A percentile compares a stretch with the other conserved stretches of the same genome.
Evolutionary conservation across 1,140 invertebrate species (phyloP).

Genomic region (Chelonus insularis): DNA sequence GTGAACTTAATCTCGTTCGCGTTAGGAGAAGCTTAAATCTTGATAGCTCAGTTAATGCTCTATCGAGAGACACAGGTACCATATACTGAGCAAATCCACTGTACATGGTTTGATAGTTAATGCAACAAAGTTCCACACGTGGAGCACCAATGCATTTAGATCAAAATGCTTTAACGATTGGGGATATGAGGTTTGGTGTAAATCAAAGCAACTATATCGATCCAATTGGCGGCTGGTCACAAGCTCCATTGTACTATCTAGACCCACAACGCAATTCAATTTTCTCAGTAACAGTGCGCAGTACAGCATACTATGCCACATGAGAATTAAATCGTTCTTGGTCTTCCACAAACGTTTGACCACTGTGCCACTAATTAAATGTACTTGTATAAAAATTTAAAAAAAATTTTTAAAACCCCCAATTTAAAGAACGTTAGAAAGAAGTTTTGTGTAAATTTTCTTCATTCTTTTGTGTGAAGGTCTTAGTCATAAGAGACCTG

Average conservation of each 20-base stretch:
- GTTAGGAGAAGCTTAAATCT: neutral
- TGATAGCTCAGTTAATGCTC: neutral
- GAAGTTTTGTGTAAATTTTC: neutral
- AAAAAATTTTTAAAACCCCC: neutral
- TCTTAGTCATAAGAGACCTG: no score
- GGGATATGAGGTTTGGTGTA: conserved; percentile 4
- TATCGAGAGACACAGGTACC: no score
- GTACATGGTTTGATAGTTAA: neutral
- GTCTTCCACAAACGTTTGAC: conserved; percentile 1
- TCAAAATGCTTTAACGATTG: neutral
- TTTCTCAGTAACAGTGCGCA: conserved; percentile 23
- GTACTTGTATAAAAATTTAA: neutral
- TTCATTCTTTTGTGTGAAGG: no score
- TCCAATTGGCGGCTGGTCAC: conserved; percentile 1
- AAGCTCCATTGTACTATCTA: conserved; percentile 31
- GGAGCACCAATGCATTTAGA: neutral
- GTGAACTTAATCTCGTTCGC: neutral
- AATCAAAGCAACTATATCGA: conserved; percentile 14
- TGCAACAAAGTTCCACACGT: neutral
- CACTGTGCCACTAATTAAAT: conserved; percentile 1
- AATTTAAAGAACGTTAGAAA: neutral
- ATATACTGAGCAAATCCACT: neutral
- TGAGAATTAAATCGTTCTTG: conserved; percentile 43
- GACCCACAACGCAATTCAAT: conserved; percentile 40
- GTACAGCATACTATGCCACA: conserved; percentile 24